Evolutionary conservation across 35 echinoderm and acorn worm genomes (phyloP), one percentile per base, ranked within the genome.

Genomic region (Holothuria glaberrima): DNA sequence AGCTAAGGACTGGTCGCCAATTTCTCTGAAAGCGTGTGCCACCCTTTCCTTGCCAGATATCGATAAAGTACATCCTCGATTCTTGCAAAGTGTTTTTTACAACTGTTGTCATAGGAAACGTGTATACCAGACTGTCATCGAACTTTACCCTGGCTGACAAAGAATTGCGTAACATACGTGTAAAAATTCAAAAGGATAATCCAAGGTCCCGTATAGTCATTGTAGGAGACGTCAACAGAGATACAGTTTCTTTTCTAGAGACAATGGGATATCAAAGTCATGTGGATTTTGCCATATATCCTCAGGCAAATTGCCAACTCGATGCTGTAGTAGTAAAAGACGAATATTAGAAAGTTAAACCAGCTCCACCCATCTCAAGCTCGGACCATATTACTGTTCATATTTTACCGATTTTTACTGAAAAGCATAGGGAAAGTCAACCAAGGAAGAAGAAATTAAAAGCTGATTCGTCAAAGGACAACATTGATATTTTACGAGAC

Each of bases 251-350:
- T 9, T 35, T 30, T 75, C 5, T 75, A 41, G 71, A 75, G 33
- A 75, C 28, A 2, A 75, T 75, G 71, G 26, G 71, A 75, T 75
- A 75, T 41, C 71, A 20, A 33, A 5, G 26, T 20, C 33, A 75
- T 31, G 71, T 30, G 71, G 71, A 75, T 41, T 75, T 75, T 41
- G 35, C 26, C 35, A 75, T n/a, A 75, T 30, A 75, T 75, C 71
- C 71, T 35, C 71, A 41, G 26, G 71, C 6, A 33, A 75, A 75
- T 30, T 75, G 7, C 24, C 17, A 75, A 75, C 71, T 31, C 20
- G 71, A 31, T 75, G 71, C 26, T 75, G 24, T 75, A 9, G 9
- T 75, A 30, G 35, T 19, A 75, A 26, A 75, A 6, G 18, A 7
- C 6, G 28, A 6, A 6, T 20, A 0, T 9, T 75, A 35, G 7